Base-by-base conservation (phyloP, 2,113 vertebrate genomes). In the Neomonachus schauinslandi region DNA sequence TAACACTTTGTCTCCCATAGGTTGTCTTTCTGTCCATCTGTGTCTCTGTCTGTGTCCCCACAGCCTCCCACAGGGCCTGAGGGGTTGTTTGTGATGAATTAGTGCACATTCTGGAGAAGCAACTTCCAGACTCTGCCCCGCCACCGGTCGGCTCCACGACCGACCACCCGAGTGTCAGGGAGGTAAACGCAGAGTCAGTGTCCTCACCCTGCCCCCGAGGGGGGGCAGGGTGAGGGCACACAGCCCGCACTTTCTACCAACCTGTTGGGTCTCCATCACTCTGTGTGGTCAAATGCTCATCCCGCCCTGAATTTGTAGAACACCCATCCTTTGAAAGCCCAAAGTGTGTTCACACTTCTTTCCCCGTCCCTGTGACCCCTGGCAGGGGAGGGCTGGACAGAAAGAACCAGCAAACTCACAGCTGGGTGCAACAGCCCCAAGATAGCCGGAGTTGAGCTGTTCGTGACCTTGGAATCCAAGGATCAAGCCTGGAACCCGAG, bases 131-230 rank as follows among this genome's bases (percentile, higher is more conserved):
- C 90, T 22, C 39, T 36, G 19, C 33, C 46, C 21, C 2, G 8
- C 16, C 33, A 31, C 57, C 16, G 5, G 28, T 79, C 10, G 22
- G 53, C 11, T 71, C 67, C 59, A 11, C 9, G 18, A 1, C 42
- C 13, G 7, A 16, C 55, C 18, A 33, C 59, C 15, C 13, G 22
- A 39, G 18, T 11, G 28, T 33, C 11, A 2, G 53, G 46, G 51
- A 80, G 87, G n/a, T 42, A 51, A 14, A 79, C 8, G 11, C 18
- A 10, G 53, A 31, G 28, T 15, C 7, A 1, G 7, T 21, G 46
- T 51, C 46, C 2, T 65, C 0, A 0, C 26, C 65, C 69, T 33
- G 33, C 26, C 28, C 33, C 31, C 0, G 46, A 46, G 46, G 5
- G 46, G 7, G 67, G 36, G 26, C 12, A 28, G 31, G 28, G 39